Base-by-base conservation (phyloP, 2,888 invertebrate genomes). In the Carcina quercana region DNA sequence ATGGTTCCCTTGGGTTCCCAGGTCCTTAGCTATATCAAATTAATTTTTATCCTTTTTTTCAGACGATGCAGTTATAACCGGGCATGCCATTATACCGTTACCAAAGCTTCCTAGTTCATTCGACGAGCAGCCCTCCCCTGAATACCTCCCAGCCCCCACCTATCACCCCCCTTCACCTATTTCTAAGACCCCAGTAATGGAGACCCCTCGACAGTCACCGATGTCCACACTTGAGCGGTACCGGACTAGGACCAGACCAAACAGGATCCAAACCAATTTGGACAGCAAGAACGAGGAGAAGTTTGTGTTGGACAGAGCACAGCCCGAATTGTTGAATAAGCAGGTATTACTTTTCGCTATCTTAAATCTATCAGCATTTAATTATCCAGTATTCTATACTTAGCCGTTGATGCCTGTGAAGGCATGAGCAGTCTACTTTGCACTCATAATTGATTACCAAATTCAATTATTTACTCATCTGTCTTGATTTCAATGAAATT, bases 281-380 rank as follows among this genome's bases (percentile, higher is more conserved):
- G 78, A 68, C 25, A 65, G 58, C 31, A 67, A 57, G 37, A 65
- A 79, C 66, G 88, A 94, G 75, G 89, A 89, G 80, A 86, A 93
- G 80, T 87, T 90, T 57, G 87, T 90, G 67, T 80, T 91, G 79
- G 89, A 94, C 79, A 78, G 86, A 42, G 86, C 87, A 37, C 86
- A 86, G 47, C 86, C 86, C 15, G 88, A 89, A 49, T 76, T 69
- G 43, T 68, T 85, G 43, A 80, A 82, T 52, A 85, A 85, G 44
- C 83, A 84, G 74, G 85, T 82, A 38, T n/a, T n/a, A n/a, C n/a
- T n/a, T n/a, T n/a, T n/a, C n/a, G n/a, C n/a, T n/a, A n/a, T n/a
- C n/a, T n/a, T n/a, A n/a, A n/a, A n/a, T n/a, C n/a, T n/a, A n/a
- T n/a, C n/a, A n/a, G n/a, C n/a, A n/a, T n/a, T n/a, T n/a, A n/a